A percentile compares a stretch with the other conserved stretches of the same genome.
phyloP scores from a whole-genome alignment of 2,888 invertebrate species.

The Caenorhabditis sp. region DNA sequence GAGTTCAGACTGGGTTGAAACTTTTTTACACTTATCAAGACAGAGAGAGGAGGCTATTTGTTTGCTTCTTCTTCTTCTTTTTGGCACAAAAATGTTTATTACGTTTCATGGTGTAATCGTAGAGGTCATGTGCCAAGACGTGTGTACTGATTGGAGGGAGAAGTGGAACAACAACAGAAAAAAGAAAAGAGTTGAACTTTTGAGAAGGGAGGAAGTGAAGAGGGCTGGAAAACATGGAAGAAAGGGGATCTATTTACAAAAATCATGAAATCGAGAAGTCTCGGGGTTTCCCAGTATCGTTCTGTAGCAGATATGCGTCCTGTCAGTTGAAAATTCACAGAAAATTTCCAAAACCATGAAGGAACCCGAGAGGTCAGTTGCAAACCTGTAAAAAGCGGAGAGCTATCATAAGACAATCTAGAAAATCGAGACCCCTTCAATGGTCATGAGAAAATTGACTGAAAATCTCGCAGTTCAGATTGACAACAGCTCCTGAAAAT shows the following conservation, averaged over 20 bases:
- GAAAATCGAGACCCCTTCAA: too few species aligned
- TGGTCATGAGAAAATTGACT: too few species aligned
- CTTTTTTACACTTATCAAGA: slow-evolving; percentile 32
- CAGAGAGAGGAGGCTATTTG: slow-evolving; percentile 25
- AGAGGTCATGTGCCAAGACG: slow-evolving; percentile 33
- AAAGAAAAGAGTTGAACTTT: slow-evolving; percentile 16
- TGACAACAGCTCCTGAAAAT: too few species aligned
- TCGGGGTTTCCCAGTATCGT: too few species aligned
- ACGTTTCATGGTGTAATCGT: slow-evolving; percentile 50
- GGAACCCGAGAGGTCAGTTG: too few species aligned
- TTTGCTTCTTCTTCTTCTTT: slow-evolving; percentile 11
- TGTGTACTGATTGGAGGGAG: background rate
- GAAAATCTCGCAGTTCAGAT: too few species aligned
- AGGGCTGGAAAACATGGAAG: background rate
- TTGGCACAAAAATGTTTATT: slow-evolving; percentile 28
- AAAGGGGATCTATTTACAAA: background rate
- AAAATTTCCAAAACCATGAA: too few species aligned
- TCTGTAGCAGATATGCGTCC: too few species aligned
- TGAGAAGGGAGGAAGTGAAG: background rate
- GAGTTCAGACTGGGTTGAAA: slow-evolving; percentile 12
- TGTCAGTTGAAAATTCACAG: too few species aligned
- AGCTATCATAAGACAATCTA: too few species aligned
- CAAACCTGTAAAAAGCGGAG: too few species aligned
- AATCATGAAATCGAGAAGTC: background rate
- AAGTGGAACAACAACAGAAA: background rate